These are phyloP conservation scores for Menidia beryllina DNA, from an alignment of 2,113 vertebrate species.

Conservation along the genomic window DNA sequence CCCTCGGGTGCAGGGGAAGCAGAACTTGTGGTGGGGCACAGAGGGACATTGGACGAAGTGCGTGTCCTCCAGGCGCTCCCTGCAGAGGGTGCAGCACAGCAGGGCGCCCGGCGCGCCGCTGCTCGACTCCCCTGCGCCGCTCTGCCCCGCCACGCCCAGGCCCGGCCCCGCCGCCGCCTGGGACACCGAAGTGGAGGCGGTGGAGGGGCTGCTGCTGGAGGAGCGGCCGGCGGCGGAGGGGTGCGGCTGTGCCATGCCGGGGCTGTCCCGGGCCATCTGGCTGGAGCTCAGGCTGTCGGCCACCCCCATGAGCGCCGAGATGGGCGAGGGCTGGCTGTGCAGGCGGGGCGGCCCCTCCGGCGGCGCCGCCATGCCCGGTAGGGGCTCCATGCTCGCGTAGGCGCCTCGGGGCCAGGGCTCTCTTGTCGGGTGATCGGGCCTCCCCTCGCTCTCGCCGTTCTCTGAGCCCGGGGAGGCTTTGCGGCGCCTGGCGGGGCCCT, in stretches of 20 bases:
- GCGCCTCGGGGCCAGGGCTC: constrained; percentile 79
- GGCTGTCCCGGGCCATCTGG: constrained; percentile 86
- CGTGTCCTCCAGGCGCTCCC: constrained; percentile 88
- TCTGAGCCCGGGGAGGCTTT: constrained; percentile 86
- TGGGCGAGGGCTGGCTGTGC: constrained; percentile 86
- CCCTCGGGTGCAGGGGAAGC: constrained; percentile 90
- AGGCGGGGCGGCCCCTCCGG: constrained; percentile 74
- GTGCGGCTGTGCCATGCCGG: constrained; percentile 74
- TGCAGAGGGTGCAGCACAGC: constrained; percentile 90
- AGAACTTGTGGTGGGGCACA: constrained; percentile 90
- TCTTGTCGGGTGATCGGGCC: constrained; percentile 77
- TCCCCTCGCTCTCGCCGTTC: constrained; percentile 80
- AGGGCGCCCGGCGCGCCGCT: constrained; percentile 75
- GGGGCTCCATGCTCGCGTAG: constrained; percentile 73
- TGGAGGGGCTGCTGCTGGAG: constrained; percentile 84
- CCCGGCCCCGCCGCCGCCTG: constrained; percentile 76
- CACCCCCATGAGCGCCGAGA: constrained; percentile 89
- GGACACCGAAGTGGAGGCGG: constrained; percentile 77
- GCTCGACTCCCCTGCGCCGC: constrained; percentile 62
- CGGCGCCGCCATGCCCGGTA: constrained; percentile 63
- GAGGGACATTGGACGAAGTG: constrained; percentile 92
- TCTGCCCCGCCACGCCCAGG: constrained; percentile 50
- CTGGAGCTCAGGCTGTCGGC: constrained; percentile 85
- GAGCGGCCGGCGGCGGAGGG: constrained; percentile 73
- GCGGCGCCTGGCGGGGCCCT: constrained; percentile 72